Conservation (phyloP, 2,797 vertebrate genomes). For the Podargus strigoides region DNA sequence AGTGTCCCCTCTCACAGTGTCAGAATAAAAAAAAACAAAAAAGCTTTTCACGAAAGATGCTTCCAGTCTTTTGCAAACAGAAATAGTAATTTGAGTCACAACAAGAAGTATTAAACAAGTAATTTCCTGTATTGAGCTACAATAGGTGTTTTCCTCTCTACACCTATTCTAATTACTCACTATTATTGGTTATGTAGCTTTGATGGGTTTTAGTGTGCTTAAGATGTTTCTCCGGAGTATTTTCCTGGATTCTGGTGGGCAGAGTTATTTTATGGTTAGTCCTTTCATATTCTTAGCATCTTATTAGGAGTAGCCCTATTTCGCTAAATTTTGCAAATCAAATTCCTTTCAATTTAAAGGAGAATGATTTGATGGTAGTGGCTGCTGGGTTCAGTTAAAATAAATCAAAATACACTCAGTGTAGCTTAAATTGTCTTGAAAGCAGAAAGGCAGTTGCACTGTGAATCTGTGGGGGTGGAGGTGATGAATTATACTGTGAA, state of each 20-base stretch:
- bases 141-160: not conserved
- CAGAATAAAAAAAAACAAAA: not conserved
- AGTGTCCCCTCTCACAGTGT: not conserved
- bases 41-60: not conserved
- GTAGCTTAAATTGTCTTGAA: slow-evolving; percentile 20
- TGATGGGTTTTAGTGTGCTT: not conserved
- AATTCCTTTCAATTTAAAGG: slow-evolving; percentile 11
- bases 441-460: slow-evolving; percentile 35
- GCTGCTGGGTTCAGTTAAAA: slow-evolving; percentile 11
- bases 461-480: slow-evolving; percentile 45
- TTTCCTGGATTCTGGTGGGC: not conserved
- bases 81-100: not conserved
- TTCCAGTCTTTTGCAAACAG: not conserved
- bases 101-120: not conserved
- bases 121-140: not conserved
- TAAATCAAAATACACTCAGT: slow-evolving; percentile 24
- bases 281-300: not conserved
- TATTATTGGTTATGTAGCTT: not conserved
- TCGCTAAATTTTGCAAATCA: slow-evolving; percentile 25
- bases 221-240: not conserved
- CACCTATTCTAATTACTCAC: not conserved
- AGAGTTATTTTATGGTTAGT: not conserved
- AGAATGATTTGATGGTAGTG: not conserved
- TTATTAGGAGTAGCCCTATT: not conserved
- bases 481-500: slow-evolving; percentile 44